Conservation (phyloP, 2,797 vertebrate genomes). For the Mus spretus region DNA sequence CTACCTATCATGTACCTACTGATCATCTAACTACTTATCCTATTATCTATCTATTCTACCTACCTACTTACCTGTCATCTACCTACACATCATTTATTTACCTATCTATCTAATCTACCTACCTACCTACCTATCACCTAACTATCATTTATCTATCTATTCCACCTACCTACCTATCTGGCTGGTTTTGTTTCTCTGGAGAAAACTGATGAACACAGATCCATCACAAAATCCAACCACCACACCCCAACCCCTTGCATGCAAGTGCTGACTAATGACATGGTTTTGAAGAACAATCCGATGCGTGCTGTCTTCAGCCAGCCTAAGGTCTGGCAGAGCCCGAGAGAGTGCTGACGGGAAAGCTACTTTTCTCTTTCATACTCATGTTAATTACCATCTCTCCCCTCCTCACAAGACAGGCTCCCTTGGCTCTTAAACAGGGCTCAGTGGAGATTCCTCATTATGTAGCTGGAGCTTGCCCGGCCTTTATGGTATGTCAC, state of each 20-base stretch:
- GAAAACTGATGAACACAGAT: not conserved
- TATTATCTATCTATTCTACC: not conserved
- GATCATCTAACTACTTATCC: too few species aligned
- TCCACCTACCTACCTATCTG: not conserved
- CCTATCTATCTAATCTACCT: too few species aligned
- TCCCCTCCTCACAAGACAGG: not conserved
- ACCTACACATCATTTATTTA: too few species aligned
- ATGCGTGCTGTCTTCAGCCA: not conserved
- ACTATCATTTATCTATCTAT: not conserved
- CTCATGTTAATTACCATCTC: not conserved
- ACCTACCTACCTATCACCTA: not conserved
- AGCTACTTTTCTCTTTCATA: not conserved
- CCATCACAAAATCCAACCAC: not conserved
- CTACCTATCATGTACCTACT: too few species aligned
- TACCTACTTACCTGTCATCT: not conserved
- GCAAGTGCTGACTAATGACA: rapidly evolving
- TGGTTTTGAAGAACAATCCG: not conserved
- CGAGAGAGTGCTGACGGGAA: not conserved
- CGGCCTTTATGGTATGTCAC: not conserved
- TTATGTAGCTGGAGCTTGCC: not conserved
- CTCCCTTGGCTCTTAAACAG: not conserved
- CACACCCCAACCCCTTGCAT: not conserved
- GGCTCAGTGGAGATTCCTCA: not conserved
- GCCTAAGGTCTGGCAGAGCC: not conserved
- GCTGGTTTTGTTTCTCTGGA: not conserved